A percentile compares a stretch with the other conserved stretches of the same genome.
These are phyloP conservation scores for Vanessa cardui DNA, from an alignment of 2,888 invertebrate species.

Conservation along the genomic window DNA sequence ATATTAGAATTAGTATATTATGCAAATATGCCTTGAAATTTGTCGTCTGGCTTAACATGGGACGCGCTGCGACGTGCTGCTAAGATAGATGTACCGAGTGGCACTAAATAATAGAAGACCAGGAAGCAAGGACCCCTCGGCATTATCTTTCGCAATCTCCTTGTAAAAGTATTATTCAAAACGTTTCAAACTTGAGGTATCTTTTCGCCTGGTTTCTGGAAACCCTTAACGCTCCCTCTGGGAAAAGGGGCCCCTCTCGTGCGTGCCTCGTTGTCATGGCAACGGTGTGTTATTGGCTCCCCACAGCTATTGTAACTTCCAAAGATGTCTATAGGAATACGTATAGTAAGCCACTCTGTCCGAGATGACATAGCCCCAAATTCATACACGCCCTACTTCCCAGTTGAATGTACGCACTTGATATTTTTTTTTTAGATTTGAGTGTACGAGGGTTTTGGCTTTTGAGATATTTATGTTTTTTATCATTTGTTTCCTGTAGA, in stretches of 20 bases:
- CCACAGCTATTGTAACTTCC: constrained; percentile 59
- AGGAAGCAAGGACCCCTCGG: constrained; percentile 47
- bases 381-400: constrained; percentile 35
- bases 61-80: constrained; percentile 38
- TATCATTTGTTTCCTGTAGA: constrained; percentile 2
- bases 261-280: constrained; percentile 66
- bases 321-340: constrained; percentile 47
- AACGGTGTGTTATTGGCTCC: constrained; percentile 78
- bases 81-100: constrained; percentile 49
- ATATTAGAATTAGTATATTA: not conserved
- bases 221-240: constrained; percentile 59
- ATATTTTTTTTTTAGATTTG: constrained; percentile 36
- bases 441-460: constrained; percentile 22
- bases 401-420: constrained; percentile 40
- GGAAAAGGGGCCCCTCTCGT: constrained; percentile 67
- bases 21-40: constrained; percentile 8
- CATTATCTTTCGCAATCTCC: constrained; percentile 39
- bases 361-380: constrained; percentile 36
- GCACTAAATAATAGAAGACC: constrained; percentile 57
- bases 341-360: constrained; percentile 19
- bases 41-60: constrained; percentile 11
- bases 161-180: constrained; percentile 46
- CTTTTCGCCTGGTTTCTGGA: constrained; percentile 65
- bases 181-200: constrained; percentile 56
- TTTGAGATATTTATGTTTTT: constrained; percentile 8